These are phyloP conservation scores for Paedocypris sp. DNA, from an alignment of 2,113 vertebrate genomes.

Conservation along the genomic window DNA sequence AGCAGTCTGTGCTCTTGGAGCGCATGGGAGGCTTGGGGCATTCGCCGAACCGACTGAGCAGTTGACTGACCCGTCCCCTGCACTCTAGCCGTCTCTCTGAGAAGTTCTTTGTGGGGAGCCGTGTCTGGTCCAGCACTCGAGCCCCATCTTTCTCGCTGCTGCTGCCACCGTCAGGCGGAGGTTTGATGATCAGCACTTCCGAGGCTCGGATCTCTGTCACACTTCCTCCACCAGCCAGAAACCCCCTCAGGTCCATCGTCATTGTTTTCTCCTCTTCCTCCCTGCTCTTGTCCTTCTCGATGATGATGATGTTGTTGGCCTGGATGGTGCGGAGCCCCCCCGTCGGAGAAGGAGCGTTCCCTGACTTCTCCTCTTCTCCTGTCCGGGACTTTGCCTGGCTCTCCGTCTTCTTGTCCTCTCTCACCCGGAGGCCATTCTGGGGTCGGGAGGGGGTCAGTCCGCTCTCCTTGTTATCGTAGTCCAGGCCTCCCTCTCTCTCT, in stretches of 20 bases:
- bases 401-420: slow-evolving; percentile 21
- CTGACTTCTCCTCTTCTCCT: no score
- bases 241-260: slow-evolving; percentile 57
- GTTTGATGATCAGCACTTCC: slow-evolving; percentile 61
- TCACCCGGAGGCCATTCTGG: no score
- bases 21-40: slow-evolving; percentile 49
- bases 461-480: slow-evolving; percentile 31
- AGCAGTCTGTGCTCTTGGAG: slow-evolving; percentile 65
- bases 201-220: slow-evolving; percentile 61
- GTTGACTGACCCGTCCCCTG: slow-evolving; percentile 63
- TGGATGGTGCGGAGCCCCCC: slow-evolving; percentile 54
- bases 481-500: slow-evolving; percentile 44
- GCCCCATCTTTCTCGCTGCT: no score
- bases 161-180: no score
- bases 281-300: slow-evolving; percentile 50
- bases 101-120: no score
- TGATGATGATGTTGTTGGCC: slow-evolving; percentile 68
- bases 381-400: slow-evolving; percentile 36
- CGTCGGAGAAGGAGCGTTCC: background rate
- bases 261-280: slow-evolving; percentile 43
- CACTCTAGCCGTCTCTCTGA: slow-evolving; percentile 31
- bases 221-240: slow-evolving; percentile 53
- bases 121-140: slow-evolving; percentile 5
- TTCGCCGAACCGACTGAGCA: slow-evolving; percentile 63
- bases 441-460: no score